Evolutionary conservation across 2,797 vertebrate species (phyloP).

Genomic region (Gymnoscopelus microlampas): DNA sequence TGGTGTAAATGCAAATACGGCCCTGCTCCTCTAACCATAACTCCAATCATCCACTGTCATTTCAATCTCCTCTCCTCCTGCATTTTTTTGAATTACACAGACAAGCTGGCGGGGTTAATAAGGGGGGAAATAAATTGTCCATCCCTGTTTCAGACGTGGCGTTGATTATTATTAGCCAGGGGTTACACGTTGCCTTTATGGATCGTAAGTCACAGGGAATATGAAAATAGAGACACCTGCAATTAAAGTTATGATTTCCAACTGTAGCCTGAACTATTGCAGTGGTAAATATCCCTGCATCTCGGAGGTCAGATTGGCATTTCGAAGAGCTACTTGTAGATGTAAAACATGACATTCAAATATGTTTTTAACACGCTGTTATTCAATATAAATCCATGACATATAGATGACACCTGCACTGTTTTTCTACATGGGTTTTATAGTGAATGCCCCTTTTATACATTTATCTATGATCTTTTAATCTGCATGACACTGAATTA

Average conservation of each 20-base stretch:
- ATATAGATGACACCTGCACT: too few relatives aligned
- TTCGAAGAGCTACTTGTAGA: background rate
- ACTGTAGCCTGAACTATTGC: conserved; percentile 40
- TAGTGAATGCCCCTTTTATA: too few relatives aligned
- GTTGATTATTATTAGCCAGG: conserved; percentile 64
- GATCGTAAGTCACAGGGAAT: conserved; percentile 62
- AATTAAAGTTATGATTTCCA: conserved; percentile 73
- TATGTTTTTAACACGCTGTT: too few relatives aligned
- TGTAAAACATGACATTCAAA: background rate
- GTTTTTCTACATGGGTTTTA: too few relatives aligned
- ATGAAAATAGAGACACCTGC: conserved; percentile 65
- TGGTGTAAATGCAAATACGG: conserved; percentile 37
- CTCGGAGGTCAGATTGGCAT: conserved; percentile 36
- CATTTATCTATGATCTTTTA: too few relatives aligned
- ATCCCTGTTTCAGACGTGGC: conserved; percentile 71
- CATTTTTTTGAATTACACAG: conserved; percentile 62
- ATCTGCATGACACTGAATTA: too few relatives aligned
- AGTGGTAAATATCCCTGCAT: conserved; percentile 57
- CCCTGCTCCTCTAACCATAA: conserved; percentile 37
- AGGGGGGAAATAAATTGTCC: conserved; percentile 64
- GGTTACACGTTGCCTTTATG: conserved; percentile 65
- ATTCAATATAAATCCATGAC: too few relatives aligned
- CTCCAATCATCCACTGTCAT: conserved; percentile 14
- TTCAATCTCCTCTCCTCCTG: conserved; percentile 18
- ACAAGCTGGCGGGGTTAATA: conserved; percentile 73